phyloP scores from a whole-genome alignment of 1,140 invertebrate species.

The Asbolus verrucosus region DNA sequence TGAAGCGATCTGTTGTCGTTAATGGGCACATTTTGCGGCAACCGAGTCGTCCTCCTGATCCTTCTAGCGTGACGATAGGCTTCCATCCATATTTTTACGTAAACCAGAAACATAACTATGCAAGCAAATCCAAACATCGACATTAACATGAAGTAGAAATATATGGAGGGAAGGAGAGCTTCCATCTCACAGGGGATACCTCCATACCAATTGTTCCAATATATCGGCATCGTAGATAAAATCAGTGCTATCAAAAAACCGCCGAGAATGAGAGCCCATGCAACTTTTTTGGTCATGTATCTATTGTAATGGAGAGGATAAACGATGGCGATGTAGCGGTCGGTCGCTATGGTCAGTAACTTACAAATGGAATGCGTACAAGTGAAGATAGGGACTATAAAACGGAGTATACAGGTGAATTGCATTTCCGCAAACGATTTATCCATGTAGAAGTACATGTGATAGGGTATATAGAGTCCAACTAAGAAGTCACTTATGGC shows the following conservation, averaged over 20 bases:
- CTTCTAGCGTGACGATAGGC: conserved; percentile 74
- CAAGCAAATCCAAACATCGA: conserved; percentile 76
- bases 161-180: conserved; percentile 66
- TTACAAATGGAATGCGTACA: conserved; percentile 83
- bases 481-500: conserved; percentile 80
- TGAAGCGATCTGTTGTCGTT: conserved; percentile 76
- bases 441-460: conserved; percentile 74
- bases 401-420: conserved; percentile 73
- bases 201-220: conserved; percentile 75
- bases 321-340: conserved; percentile 84
- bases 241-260: conserved; percentile 73
- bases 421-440: conserved; percentile 69
- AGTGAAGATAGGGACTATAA: conserved; percentile 76
- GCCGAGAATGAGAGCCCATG: conserved; percentile 69
- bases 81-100: conserved; percentile 79
- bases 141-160: conserved; percentile 73
- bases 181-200: conserved; percentile 47
- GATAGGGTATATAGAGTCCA: conserved; percentile 77
- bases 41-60: conserved; percentile 66
- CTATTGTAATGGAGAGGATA: conserved; percentile 80
- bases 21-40: conserved; percentile 32
- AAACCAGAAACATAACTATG: conserved; percentile 76
- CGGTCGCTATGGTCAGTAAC: conserved; percentile 83
- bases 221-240: conserved; percentile 74
- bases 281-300: conserved; percentile 73